These are phyloP conservation scores for Centropus unirufus DNA, from an alignment of 2,113 vertebrate genomes.

Conservation along the genomic window DNA sequence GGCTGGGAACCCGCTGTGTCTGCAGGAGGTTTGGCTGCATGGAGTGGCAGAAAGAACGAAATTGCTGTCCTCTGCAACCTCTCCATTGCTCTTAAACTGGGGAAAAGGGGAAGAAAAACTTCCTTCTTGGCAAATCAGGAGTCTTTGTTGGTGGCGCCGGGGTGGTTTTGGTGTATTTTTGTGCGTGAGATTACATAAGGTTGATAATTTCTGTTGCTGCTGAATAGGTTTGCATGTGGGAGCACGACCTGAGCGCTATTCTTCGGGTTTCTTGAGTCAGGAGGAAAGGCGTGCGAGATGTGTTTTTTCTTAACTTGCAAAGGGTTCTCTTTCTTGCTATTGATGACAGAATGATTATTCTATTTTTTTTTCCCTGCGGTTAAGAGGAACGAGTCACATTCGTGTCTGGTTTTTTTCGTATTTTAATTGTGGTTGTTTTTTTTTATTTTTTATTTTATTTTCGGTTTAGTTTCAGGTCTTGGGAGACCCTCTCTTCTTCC, in stretches of 20 bases:
- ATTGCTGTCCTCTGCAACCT: not conserved
- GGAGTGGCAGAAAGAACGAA: not conserved
- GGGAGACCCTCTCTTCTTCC: not conserved
- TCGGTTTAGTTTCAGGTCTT: slow-evolving; percentile 46
- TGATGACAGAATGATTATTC: not conserved
- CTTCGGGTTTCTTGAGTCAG: not conserved
- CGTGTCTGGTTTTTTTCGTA: not conserved
- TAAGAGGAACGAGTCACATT: not conserved
- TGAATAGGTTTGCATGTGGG: not conserved
- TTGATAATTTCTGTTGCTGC: slow-evolving; percentile 57
- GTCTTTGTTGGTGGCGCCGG: slow-evolving; percentile 23
- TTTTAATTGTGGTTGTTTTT: not conserved
- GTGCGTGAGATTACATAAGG: slow-evolving; percentile 53
- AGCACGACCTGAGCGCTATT: not conserved
- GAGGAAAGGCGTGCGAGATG: slow-evolving; percentile 24
- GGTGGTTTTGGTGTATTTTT: slow-evolving; percentile 50
- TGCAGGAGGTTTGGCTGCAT: not conserved
- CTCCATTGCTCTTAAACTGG: not conserved
- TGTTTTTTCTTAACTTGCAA: not conserved
- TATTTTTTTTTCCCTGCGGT: not conserved
- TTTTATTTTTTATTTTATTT: not conserved
- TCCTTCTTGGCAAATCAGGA: slow-evolving; percentile 16
- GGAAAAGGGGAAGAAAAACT: not conserved
- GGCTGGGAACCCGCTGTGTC: not conserved
- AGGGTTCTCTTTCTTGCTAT: not conserved